Base-by-base conservation (phyloP, 30 jellyfish, hydroid and myxozoan genomes). In the Aurelia coerulea region DNA sequence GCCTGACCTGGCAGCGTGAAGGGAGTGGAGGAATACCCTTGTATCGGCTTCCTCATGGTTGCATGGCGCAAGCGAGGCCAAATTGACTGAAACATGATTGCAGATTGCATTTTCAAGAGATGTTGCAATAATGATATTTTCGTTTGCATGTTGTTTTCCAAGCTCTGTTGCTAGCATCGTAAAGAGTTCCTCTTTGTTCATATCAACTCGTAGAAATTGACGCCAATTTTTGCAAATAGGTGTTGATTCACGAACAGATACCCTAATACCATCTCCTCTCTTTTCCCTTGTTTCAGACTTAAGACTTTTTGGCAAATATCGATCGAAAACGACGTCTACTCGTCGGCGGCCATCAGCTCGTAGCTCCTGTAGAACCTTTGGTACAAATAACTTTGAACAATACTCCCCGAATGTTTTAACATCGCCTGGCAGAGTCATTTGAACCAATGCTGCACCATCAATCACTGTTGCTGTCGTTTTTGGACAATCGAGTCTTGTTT, bases 371-470 rank as follows among this genome's bases (percentile, higher is more conserved):
- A 46, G 83, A 72, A 72, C 56, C 83, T 72, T 72, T 72, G 83
- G 83, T 33, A 72, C 83, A 72, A 72, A 42, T 49, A 72, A 29
- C 83, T 72, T 72, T 67, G 83, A 72, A 42, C 83, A 72, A 72
- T 72, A 72, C 83, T 72, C 83, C 49, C 83, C 83, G 83, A 72
- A 72, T 49, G 65, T 72, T 72, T 72, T 42, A 72, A 39, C 83
- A 72, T 72, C 83, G 68, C 67, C 83, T 72, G 83, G 83, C 83
- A 72, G 23, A 50, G 74, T 74, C 91, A 81, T 65, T 49, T 81
- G 78, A 81, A 81, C 91, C 68, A 81, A 51, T 65, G 91, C 84
- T 51, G 91, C 91, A 46, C 84, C 91, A 68, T 81, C 91, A 52
- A 81, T 58, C 42, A 68, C 85, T 81, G 84, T 76, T 34, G 83